Percentiles rank a stretch among this genome's conserved stretches.
phyloP scores from a whole-genome alignment of 2,797 vertebrate species.

The Serranus cabrilla region DNA sequence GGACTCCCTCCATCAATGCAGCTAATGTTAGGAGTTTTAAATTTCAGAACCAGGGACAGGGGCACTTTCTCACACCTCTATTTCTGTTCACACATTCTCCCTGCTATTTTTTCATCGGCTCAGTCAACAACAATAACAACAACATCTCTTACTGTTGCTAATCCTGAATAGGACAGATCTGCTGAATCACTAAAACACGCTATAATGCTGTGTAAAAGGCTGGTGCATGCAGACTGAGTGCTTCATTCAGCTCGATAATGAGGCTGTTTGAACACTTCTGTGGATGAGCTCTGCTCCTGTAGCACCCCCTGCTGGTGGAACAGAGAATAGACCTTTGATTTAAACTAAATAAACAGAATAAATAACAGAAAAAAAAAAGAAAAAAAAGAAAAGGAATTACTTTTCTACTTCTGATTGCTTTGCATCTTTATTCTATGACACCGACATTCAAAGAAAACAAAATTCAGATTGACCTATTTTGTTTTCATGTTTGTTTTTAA shows the following conservation, averaged over 20 bases:
- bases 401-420: not conserved
- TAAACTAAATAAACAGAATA: not conserved
- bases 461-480: not conserved
- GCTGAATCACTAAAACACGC: slow-evolving; percentile 45
- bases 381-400: not conserved
- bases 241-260: slow-evolving; percentile 13
- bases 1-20: slow-evolving; percentile 51
- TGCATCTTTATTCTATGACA: not conserved
- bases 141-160: slow-evolving; percentile 9
- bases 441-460: not conserved
- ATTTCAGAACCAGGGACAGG: slow-evolving; percentile 69
- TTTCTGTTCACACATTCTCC: slow-evolving; percentile 60
- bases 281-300: slow-evolving; percentile 21
- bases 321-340: not conserved
- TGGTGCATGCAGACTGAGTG: not conserved
- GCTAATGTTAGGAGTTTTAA: slow-evolving; percentile 51
- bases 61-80: slow-evolving; percentile 55
- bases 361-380: not conserved
- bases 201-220: slow-evolving; percentile 10
- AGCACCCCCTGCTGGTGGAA: slow-evolving; percentile 68
- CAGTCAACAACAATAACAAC: slow-evolving; percentile 38
- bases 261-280: not conserved
- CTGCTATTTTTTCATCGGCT: slow-evolving; percentile 35
- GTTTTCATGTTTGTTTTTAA: not conserved
- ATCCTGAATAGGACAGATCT: slow-evolving; percentile 38